phyloP scores from a whole-genome alignment of 2,888 invertebrate genomes.

The Pseudolycoriella hygida region DNA sequence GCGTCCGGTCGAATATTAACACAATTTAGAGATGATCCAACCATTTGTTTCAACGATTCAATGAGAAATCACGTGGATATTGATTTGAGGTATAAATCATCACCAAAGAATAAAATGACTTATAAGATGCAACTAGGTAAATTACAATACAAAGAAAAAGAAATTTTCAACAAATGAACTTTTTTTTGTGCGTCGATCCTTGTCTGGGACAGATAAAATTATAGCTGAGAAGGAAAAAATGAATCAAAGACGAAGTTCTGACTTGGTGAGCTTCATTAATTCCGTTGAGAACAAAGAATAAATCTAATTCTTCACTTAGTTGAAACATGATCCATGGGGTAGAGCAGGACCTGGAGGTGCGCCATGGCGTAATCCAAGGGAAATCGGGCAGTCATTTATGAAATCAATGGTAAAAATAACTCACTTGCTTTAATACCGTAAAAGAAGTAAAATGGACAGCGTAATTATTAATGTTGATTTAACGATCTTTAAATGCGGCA shows the following conservation, averaged over 20 bases:
- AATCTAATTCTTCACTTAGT: background rate
- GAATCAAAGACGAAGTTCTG: constrained; percentile 5
- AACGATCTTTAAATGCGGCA: background rate
- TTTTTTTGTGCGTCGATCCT: no score
- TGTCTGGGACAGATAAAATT: no score
- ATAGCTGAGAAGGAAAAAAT: constrained; percentile 7
- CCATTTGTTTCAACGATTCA: constrained; percentile 42
- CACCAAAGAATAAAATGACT: constrained; percentile 29
- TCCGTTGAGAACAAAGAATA: background rate
- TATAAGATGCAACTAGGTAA: constrained; percentile 45
- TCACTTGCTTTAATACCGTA: background rate
- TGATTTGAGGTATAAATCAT: constrained; percentile 44
- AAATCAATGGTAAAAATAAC: constrained; percentile 49
- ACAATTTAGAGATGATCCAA: constrained; percentile 38
- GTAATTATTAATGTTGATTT: constrained; percentile 1
- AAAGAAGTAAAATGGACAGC: background rate
- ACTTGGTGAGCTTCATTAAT: constrained; percentile 1
- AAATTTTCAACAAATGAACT: constrained; percentile 2
- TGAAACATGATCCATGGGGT: constrained; percentile 18
- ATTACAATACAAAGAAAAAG: no score
- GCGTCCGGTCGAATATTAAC: constrained; percentile 21
- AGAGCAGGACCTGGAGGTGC: constrained; percentile 39
- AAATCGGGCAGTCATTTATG: constrained; percentile 54
- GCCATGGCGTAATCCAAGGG: constrained; percentile 54
- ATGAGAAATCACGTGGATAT: constrained; percentile 48